phyloP scores from a whole-genome alignment of 1,140 invertebrate species.

The silkworm (Bombyx mori) region DNA sequence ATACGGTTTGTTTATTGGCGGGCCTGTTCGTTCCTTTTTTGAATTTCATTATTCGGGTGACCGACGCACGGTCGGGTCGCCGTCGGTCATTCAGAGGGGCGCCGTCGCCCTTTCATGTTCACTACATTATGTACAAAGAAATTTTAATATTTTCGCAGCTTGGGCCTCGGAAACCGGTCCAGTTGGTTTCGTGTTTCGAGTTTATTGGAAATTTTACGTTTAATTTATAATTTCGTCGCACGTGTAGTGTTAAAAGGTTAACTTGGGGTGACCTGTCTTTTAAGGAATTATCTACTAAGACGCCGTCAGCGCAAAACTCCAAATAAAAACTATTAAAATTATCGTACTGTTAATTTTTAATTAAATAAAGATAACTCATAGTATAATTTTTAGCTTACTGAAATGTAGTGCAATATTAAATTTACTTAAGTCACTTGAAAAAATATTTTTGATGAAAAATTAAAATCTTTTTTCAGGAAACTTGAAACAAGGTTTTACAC shows the following conservation, averaged over 20 bases:
- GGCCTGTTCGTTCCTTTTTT: slow-evolving; percentile 55
- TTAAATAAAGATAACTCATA: no score
- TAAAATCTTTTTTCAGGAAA: no score
- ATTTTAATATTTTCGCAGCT: slow-evolving; percentile 63
- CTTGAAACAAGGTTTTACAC: slow-evolving; percentile 1
- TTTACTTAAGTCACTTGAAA: no score
- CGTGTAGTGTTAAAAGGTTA: slow-evolving; percentile 34
- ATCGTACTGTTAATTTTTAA: no score
- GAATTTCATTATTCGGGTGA: slow-evolving; percentile 57
- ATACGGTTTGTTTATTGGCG: slow-evolving; percentile 70
- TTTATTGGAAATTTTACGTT: slow-evolving; percentile 61
- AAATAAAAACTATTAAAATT: no score
- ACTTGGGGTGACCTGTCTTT: background rate
- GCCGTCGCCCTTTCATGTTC: slow-evolving; percentile 33
- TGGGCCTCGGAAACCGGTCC: slow-evolving; percentile 41
- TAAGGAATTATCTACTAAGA: no score
- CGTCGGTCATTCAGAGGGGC: slow-evolving; percentile 43
- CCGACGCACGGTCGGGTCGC: slow-evolving; percentile 51
- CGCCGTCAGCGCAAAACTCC: no score
- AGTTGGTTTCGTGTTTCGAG: slow-evolving; percentile 14
- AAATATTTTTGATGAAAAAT: no score
- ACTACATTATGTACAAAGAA: slow-evolving; percentile 58
- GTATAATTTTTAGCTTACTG: no score
- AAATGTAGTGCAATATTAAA: no score
- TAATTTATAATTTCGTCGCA: slow-evolving; percentile 60